Conservation (phyloP, 2,113 vertebrate genomes). For the Formicarius rufipectus region DNA sequence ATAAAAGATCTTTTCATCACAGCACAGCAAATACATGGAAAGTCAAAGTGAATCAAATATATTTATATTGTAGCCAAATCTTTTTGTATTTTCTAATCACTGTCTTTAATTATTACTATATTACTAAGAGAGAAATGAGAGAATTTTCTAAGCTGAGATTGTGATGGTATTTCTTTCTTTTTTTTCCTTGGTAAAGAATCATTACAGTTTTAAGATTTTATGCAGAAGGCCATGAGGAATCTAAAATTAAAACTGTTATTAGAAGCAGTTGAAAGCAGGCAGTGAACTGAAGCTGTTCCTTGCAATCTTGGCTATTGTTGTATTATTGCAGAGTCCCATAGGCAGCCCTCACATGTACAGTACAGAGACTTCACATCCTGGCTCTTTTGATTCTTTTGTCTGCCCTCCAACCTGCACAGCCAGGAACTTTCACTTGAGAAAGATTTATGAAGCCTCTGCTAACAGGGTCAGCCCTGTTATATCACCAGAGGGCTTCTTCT, state of each 20-base stretch:
- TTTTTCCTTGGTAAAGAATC: neutral
- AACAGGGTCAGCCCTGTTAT: conserved; percentile 82
- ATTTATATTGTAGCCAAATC: neutral
- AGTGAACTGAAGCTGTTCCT: conserved; percentile 70
- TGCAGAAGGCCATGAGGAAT: conserved; percentile 41
- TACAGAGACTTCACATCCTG: conserved; percentile 86
- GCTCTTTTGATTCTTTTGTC: conserved; percentile 86
- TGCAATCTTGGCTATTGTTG: conserved; percentile 82
- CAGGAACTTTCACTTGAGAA: conserved; percentile 87
- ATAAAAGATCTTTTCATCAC: neutral
- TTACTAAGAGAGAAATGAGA: neutral
- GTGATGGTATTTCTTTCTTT: neutral
- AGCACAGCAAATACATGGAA: neutral
- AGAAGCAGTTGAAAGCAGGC: conserved; percentile 74
- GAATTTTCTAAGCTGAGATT: neutral
- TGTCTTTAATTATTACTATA: neutral
- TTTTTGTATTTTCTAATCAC: neutral
- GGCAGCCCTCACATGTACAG: conserved; percentile 77
- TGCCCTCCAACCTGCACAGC: conserved; percentile 83
- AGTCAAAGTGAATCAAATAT: neutral
- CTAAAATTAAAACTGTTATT: conserved; percentile 74
- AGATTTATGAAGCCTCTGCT: conserved; percentile 89
- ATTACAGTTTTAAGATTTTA: conserved; percentile 7
- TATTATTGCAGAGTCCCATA: conserved; percentile 89
- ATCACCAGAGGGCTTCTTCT: conserved; percentile 84